phyloP scores from a whole-genome alignment of 1,140 invertebrate species.

The Achatina immaculata region DNA sequence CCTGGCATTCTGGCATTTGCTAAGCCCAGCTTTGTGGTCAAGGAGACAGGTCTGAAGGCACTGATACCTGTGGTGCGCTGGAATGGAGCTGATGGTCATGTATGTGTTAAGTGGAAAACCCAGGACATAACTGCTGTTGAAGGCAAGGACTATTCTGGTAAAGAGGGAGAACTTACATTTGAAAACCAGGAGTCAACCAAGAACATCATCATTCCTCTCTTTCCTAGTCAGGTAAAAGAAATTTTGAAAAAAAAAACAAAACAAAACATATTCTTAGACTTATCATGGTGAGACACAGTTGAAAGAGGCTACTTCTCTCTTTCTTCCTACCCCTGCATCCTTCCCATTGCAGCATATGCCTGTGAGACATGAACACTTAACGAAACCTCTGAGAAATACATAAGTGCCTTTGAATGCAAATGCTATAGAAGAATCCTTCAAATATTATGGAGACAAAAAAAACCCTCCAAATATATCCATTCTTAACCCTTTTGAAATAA shows the following conservation, averaged over 20 bases:
- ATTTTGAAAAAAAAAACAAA: too few relatives aligned
- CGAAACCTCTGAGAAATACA: too few relatives aligned
- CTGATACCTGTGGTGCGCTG: conserved; percentile 74
- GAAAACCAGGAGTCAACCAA: conserved; percentile 75
- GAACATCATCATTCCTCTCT: conserved; percentile 76
- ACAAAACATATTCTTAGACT: neutral
- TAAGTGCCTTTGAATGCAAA: too few relatives aligned
- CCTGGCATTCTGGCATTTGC: conserved; percentile 78
- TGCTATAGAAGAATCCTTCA: too few relatives aligned
- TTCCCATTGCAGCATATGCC: too few relatives aligned
- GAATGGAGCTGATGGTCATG: conserved; percentile 77
- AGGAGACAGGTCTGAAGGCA: conserved; percentile 76
- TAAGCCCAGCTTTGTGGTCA: conserved; percentile 77
- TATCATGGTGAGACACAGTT: too few relatives aligned
- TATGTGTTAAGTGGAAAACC: conserved; percentile 76
- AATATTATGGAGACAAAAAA: too few relatives aligned
- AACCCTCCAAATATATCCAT: too few relatives aligned
- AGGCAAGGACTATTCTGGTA: conserved; percentile 74
- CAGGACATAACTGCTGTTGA: conserved; percentile 76
- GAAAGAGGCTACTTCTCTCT: too few relatives aligned
- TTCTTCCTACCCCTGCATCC: too few relatives aligned
- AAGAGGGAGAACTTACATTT: conserved; percentile 75
- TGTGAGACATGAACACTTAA: too few relatives aligned
- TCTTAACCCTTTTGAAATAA: too few relatives aligned
- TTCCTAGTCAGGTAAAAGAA: conserved; percentile 56